These are phyloP conservation scores for Synanthedon vespiformis DNA, from an alignment of 2,888 invertebrate genomes.

Conservation along the genomic window DNA sequence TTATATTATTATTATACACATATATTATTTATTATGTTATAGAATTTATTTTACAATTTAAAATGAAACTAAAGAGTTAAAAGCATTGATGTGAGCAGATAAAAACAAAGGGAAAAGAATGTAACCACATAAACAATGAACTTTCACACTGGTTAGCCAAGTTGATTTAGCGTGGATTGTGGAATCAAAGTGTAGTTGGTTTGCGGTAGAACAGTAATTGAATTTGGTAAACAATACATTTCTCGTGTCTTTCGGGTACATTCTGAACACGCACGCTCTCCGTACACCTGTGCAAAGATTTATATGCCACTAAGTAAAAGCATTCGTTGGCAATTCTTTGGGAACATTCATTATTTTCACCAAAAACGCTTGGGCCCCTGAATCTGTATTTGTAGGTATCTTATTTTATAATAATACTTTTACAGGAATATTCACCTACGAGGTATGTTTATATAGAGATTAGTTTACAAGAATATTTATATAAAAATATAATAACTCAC, in stretches of 20 bases:
- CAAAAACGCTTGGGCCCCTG: background rate
- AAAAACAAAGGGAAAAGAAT: background rate
- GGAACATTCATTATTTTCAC: background rate
- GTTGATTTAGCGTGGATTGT: conserved; percentile 54
- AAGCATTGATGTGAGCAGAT: background rate
- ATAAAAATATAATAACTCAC: too few species aligned
- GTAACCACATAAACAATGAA: conserved; percentile 54
- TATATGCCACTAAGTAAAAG: conserved; percentile 11
- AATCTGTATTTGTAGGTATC: too few species aligned
- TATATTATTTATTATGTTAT: too few species aligned
- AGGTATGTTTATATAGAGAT: too few species aligned
- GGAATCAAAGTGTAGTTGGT: conserved; percentile 36
- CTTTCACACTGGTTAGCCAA: conserved; percentile 48
- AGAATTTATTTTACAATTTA: too few species aligned
- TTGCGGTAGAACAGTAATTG: conserved; percentile 51
- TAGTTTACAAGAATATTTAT: too few species aligned
- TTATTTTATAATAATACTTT: too few species aligned
- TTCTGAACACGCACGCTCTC: conserved; percentile 32
- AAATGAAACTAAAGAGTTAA: background rate
- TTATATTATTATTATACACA: too few species aligned
- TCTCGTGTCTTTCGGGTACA: conserved; percentile 29
- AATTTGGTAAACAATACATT: conserved; percentile 65
- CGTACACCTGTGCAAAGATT: conserved; percentile 39
- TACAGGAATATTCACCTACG: too few species aligned
- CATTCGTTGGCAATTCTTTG: background rate